Evolutionary conservation across 2,797 vertebrate genomes (phyloP).

Genomic region (Ctenopoma multispine): DNA sequence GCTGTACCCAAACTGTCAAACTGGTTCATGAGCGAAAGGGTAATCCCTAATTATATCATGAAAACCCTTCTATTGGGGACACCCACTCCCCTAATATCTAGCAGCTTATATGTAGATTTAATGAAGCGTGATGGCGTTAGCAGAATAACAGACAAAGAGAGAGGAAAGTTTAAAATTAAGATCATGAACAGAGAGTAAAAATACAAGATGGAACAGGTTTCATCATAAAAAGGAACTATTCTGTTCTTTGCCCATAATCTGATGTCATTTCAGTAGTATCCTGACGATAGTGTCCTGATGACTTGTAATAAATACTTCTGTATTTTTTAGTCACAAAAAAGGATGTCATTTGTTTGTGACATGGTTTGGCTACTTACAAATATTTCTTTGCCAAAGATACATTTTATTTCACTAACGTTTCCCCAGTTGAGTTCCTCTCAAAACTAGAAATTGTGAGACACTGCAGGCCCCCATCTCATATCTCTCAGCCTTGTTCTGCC

Average conservation of each 20-base stretch:
- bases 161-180: constrained; percentile 20
- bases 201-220: constrained; percentile 16
- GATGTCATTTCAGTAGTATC: background rate
- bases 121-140: constrained; percentile 41
- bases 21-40: constrained; percentile 70
- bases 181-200: constrained; percentile 8
- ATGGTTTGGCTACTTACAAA: constrained; percentile 7
- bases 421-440: constrained; percentile 49
- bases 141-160: constrained; percentile 44
- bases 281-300: background rate
- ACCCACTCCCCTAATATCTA: constrained; percentile 55
- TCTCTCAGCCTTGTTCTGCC: constrained; percentile 42
- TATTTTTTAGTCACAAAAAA: constrained; percentile 27
- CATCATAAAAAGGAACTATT: constrained; percentile 40
- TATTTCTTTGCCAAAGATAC: constrained; percentile 5
- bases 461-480: constrained; percentile 43
- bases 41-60: constrained; percentile 77
- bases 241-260: constrained; percentile 5
- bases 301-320: constrained; percentile 35
- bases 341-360: constrained; percentile 22
- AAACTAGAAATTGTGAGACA: constrained; percentile 33
- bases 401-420: constrained; percentile 11
- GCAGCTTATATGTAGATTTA: constrained; percentile 51
- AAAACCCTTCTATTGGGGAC: constrained; percentile 61
- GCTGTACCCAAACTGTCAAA: constrained; percentile 79